Base-by-base conservation (phyloP, 2,113 vertebrate species). In the Chionomys nivalis region DNA sequence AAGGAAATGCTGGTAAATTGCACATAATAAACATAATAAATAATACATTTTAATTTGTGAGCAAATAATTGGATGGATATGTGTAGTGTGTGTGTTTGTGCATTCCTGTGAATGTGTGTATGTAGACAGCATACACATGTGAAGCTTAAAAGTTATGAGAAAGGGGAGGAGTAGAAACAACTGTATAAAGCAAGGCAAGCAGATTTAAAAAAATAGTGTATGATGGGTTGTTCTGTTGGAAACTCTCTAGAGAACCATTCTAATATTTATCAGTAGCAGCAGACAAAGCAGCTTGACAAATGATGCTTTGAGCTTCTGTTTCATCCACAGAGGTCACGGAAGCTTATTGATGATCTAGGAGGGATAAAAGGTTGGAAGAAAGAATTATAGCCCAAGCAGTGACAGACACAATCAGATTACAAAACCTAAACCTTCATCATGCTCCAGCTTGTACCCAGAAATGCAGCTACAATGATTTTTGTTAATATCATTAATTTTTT, bases 1-100 rank as follows among this genome's bases (percentile, higher is more conserved):
- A 47, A 91, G 73, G 89, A 97, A 97, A 94, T 89, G 28, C 26
- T 91, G 86, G 77, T 95, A 89, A 81, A 36, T 36, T 75, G 3
- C 8, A 78, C 5, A 83, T 94, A 95, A 87, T 94, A 93, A 77
- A 63, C 42, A 21, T 63, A 83, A 42, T 44, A 85, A 85, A 44
- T 44, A 31, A 85, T 85, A 44, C 26, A 85, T 65, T 28, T 87
- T 96, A 91, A 94, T 93, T 94, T 72, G 10, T 92, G 11, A 83
- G 21, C 23, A 75, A 89, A 76, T 8, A 90, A 44, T 2, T 86
- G 61, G 5, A 23, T 66, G 39, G 2, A 44, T 47, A 47, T 47
- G 16, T 86, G 16, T 14, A 9, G 36, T 61, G 21, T 24, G 6
- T 61, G 24, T 61, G 5, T 39, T 19, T 82, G 36, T 39, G 23